Percentiles rank a stretch among this genome's conserved stretches.
These are phyloP conservation scores for Drosophila mercatorum DNA, from an alignment of 2,888 invertebrate species.

Conservation along the genomic window DNA sequence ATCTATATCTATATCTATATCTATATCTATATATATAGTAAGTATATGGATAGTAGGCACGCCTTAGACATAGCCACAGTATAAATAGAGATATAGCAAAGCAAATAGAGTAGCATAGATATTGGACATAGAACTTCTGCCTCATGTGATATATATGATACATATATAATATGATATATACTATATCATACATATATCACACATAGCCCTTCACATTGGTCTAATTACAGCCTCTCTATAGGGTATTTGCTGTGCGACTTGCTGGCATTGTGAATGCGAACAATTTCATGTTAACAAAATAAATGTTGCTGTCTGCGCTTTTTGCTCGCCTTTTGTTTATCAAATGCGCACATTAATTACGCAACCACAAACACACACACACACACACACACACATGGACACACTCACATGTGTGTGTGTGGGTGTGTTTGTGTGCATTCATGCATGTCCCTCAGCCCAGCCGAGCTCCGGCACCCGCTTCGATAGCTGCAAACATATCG, in stretches of 20 bases:
- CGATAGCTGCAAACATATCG: slow-evolving; percentile 56
- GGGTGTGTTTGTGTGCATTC: slow-evolving; percentile 44
- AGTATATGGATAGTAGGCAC: too few relatives aligned
- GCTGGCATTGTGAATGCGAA: not conserved
- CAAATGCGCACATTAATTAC: slow-evolving; percentile 61
- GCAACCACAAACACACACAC: slow-evolving; percentile 32
- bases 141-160: too few relatives aligned
- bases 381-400: not conserved
- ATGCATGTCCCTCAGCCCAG: slow-evolving; percentile 39
- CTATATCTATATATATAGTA: too few relatives aligned
- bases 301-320: slow-evolving; percentile 21
- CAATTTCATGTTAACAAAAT: slow-evolving; percentile 27
- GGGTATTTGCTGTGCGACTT: not conserved
- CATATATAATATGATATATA: too few relatives aligned
- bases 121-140: too few relatives aligned
- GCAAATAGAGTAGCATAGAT: too few relatives aligned
- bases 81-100: too few relatives aligned
- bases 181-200: not conserved
- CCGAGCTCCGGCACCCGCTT: not conserved
- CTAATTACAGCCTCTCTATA: not conserved
- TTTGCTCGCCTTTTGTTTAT: slow-evolving; percentile 47
- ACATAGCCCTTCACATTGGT: not conserved
- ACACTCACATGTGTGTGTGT: not conserved
- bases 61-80: too few relatives aligned
- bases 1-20: too few relatives aligned